phyloP scores from a whole-genome alignment of 2,888 invertebrate species.

The Cyrtodaria siliqua region DNA sequence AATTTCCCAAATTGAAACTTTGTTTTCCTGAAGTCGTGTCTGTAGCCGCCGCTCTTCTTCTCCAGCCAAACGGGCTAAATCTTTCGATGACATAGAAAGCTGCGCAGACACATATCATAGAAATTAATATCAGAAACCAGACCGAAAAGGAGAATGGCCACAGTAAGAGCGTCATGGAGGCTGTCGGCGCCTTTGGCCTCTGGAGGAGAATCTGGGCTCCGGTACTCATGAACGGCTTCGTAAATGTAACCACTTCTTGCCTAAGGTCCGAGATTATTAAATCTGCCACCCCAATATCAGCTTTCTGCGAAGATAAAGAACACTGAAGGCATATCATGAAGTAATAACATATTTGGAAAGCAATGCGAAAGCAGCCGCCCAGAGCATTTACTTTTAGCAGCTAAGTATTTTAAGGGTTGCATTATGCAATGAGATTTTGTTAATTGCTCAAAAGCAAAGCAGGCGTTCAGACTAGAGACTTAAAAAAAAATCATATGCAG shows the following conservation, averaged over 20 bases:
- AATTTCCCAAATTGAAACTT: constrained; percentile 3
- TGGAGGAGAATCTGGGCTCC: constrained; percentile 34
- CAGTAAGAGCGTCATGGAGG: constrained; percentile 6
- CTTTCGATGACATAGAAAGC: constrained; percentile 5
- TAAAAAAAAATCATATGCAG: too few species aligned
- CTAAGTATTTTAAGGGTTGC: too few species aligned
- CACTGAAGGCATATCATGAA: too few species aligned
- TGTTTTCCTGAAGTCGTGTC: neutral
- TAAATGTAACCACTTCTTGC: constrained; percentile 14
- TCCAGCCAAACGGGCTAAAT: neutral
- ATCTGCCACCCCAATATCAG: constrained; percentile 36
- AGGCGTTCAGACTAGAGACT: too few species aligned
- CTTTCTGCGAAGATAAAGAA: constrained; percentile 13
- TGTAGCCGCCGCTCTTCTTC: neutral
- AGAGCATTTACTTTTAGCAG: too few species aligned
- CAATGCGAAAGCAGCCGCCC: too few species aligned
- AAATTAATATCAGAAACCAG: constrained; percentile 19
- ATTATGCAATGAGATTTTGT: too few species aligned
- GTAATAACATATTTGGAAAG: too few species aligned
- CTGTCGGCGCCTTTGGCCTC: constrained; percentile 2
- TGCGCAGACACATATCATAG: neutral
- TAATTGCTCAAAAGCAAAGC: too few species aligned
- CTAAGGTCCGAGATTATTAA: constrained; percentile 24
- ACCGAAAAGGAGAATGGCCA: constrained; percentile 18
- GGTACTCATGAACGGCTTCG: constrained; percentile 28